These are phyloP conservation scores for Antheraea yamamai DNA, from an alignment of 2,888 invertebrate species.

Conservation along the genomic window DNA sequence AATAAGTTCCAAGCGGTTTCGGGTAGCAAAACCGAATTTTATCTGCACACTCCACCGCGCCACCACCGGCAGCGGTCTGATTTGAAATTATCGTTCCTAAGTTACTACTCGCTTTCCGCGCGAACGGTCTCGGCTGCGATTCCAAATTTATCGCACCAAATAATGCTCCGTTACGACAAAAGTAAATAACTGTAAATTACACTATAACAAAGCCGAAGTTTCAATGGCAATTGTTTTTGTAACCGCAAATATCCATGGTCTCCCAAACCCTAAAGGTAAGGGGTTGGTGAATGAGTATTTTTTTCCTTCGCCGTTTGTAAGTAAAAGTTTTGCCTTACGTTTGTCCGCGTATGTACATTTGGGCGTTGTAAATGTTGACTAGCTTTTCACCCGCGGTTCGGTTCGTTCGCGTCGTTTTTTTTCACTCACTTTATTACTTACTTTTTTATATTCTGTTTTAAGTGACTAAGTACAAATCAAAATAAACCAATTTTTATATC, in stretches of 20 bases:
- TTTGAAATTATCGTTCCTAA: slow-evolving; percentile 69
- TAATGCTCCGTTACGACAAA: slow-evolving; percentile 28
- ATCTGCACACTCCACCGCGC: slow-evolving; percentile 58
- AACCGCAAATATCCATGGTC: slow-evolving; percentile 33
- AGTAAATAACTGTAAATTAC: not conserved
- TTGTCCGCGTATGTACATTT: slow-evolving; percentile 1
- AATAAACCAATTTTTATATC: too few species aligned
- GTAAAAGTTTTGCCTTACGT: not conserved
- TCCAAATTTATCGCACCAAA: slow-evolving; percentile 60
- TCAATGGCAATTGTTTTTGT: not conserved
- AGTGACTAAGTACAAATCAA: too few species aligned
- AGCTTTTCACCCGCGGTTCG: not conserved
- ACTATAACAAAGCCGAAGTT: slow-evolving; percentile 26
- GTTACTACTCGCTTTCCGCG: slow-evolving; percentile 67
- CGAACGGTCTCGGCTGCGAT: slow-evolving; percentile 61
- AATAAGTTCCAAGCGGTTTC: slow-evolving; percentile 59
- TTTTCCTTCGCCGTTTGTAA: slow-evolving; percentile 37
- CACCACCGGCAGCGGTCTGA: slow-evolving; percentile 40
- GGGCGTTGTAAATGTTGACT: not conserved
- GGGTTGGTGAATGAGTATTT: slow-evolving; percentile 54
- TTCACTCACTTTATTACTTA: too few species aligned
- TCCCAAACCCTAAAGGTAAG: slow-evolving; percentile 54
- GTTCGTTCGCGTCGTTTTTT: too few species aligned
- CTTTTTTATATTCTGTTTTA: too few species aligned
- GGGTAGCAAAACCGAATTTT: slow-evolving; percentile 49